Percentiles rank a stretch among this genome's conserved stretches.
These are phyloP conservation scores for Menura novaehollandiae DNA, from an alignment of 2,113 vertebrate species.

Conservation along the genomic window DNA sequence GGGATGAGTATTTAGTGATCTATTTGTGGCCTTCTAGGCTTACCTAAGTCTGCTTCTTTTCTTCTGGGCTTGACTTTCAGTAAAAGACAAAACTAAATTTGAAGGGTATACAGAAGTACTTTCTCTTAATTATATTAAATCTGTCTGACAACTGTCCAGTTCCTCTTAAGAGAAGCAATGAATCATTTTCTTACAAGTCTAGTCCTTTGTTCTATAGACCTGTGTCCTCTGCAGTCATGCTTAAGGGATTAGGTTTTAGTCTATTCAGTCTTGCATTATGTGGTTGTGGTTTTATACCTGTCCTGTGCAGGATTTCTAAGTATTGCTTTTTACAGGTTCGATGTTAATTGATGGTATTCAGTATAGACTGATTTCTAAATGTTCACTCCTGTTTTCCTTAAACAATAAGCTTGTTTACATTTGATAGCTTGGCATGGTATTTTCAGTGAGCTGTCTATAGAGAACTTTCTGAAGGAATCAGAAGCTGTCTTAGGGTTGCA, in stretches of 20 bases:
- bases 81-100: not conserved
- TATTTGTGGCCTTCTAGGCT: not conserved
- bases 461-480: not conserved
- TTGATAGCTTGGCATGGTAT: not conserved
- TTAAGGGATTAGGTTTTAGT: not conserved
- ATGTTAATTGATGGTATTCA: not conserved
- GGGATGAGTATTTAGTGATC: not conserved
- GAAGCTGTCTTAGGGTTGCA: not conserved
- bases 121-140: not conserved
- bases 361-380: not conserved
- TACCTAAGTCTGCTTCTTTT: not conserved
- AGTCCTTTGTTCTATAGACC: not conserved
- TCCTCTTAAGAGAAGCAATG: not conserved
- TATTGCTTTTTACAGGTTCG: not conserved
- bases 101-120: not conserved
- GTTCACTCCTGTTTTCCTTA: not conserved
- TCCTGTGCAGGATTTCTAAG: not conserved
- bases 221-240: not conserved
- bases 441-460: not conserved
- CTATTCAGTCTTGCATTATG: not conserved
- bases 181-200: not conserved
- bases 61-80: not conserved
- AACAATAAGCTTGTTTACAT: not conserved
- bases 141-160: not conserved
- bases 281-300: not conserved